Evolutionary conservation across 2,888 invertebrate species (phyloP).

Genomic region (Tipula confusa): DNA sequence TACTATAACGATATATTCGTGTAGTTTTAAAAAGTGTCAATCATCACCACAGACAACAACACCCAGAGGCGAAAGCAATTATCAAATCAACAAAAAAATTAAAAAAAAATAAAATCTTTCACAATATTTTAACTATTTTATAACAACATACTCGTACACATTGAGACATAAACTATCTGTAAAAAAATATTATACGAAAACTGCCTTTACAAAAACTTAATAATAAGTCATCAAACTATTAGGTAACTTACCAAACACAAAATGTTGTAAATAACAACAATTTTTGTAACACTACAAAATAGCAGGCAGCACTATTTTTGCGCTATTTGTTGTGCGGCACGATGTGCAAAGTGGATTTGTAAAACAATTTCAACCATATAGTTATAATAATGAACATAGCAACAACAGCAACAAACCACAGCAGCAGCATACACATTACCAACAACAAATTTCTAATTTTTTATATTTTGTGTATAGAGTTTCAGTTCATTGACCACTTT

Average conservation of each 20-base stretch:
- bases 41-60: not conserved
- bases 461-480: not conserved
- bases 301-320: not conserved
- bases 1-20: too few relatives aligned
- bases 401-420: not conserved
- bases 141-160: not conserved
- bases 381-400: not conserved
- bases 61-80: not conserved
- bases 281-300: not conserved
- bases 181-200: not conserved
- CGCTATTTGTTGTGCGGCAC: not conserved
- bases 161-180: not conserved
- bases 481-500: slow-evolving; percentile 12
- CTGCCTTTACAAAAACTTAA: not conserved
- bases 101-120: too few relatives aligned
- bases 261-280: not conserved
- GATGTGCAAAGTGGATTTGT: slow-evolving; percentile 25
- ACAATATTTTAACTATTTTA: not conserved
- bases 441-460: not conserved
- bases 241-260: not conserved
- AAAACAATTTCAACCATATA: not conserved
- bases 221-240: slow-evolving; percentile 6
- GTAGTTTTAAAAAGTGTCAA: not conserved
- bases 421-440: not conserved
- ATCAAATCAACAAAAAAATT: not conserved